Evolutionary conservation across 2,113 vertebrate genomes (phyloP).

Genomic region (Cygnus atratus): DNA sequence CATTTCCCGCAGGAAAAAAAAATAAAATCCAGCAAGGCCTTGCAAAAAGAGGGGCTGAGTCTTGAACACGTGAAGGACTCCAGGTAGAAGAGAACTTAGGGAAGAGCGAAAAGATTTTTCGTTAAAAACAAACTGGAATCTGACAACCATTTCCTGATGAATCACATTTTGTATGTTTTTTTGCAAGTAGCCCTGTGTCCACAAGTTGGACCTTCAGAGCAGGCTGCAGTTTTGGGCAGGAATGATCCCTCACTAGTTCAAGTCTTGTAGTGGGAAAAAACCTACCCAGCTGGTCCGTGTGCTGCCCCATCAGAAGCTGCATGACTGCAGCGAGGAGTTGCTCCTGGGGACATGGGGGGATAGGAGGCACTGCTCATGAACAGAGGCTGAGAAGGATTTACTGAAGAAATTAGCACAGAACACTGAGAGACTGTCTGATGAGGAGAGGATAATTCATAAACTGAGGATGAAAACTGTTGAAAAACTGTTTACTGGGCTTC

Average conservation of each 20-base stretch:
- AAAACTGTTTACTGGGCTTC: background rate
- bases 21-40: background rate
- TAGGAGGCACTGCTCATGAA: background rate
- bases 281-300: background rate
- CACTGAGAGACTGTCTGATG: background rate
- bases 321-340: background rate
- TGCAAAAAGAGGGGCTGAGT: background rate
- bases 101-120: background rate
- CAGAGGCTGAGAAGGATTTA: background rate
- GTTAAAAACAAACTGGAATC: background rate
- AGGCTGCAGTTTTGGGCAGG: background rate
- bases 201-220: background rate
- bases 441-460: background rate
- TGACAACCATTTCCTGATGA: background rate
- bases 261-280: background rate
- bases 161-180: background rate
- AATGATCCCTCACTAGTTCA: background rate
- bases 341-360: background rate
- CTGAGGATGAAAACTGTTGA: background rate
- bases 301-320: background rate
- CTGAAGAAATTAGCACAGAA: background rate
- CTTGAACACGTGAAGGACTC: background rate
- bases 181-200: background rate
- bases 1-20: background rate
- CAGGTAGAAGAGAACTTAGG: background rate